Base-by-base conservation (phyloP, 2,888 invertebrate species). In the Desoria tigrina region DNA sequence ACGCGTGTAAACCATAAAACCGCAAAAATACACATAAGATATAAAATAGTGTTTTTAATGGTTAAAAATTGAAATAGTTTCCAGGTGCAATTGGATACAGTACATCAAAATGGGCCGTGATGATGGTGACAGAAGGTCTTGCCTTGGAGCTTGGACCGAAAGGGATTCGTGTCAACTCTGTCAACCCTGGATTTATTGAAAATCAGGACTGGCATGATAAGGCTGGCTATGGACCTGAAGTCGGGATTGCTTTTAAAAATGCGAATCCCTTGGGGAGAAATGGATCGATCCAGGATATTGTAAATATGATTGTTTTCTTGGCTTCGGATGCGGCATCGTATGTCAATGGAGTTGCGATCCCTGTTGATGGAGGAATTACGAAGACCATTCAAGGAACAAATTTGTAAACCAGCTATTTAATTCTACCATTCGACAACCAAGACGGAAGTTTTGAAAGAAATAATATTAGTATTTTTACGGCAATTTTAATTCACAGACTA, bases 71-170 rank as follows among this genome's bases (percentile, higher is more conserved):
- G n/a, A n/a, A n/a, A 54, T 21, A 64, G 66, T 69, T 69, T 42
- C 69, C 69, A 18, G 69, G 69, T 9, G 69, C 69, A 27, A 69
- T 69, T 28, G 69, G 69, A n/a, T 69, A 69, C 54, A 69, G 69
- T 32, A 45, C 45, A n/a, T 66, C 66, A 1, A 69, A 69, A 62
- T 69, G 69, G 69, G 69, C 69, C 7, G 69, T 69, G 27, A 69
- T 69, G 66, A 69, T 69, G 69, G 39, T 63, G 16, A 16, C 49
- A 7, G 49, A 49, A 49, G 9, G 11, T 1, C 55, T 69, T 21
- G 65, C 65, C 0, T 39, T 68, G 14, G 68, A 68, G 49, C 50
- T 68, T 18, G 68, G 68, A 23, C 68, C 68, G 0, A 58, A 62
- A 28, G 68, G 68, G 1, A 45, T 68, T 51, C 65, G 68, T 1